These are phyloP conservation scores for Ferrisia virgata DNA, from an alignment of 2,888 invertebrate genomes.

Conservation along the genomic window DNA sequence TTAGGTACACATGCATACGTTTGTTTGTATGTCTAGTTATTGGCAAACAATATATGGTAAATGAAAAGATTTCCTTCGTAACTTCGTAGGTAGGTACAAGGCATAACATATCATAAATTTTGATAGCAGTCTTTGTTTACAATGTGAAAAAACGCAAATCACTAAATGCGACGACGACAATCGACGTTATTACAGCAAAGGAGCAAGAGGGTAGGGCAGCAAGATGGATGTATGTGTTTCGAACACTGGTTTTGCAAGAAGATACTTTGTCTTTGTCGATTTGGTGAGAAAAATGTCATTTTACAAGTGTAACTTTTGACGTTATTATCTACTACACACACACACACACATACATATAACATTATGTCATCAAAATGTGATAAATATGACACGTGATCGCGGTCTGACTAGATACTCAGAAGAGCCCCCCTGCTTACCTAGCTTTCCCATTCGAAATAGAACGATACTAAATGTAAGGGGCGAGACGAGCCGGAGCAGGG, in stretches of 20 bases:
- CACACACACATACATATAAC: no score
- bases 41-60: background rate
- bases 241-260: background rate
- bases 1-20: background rate
- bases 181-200: background rate
- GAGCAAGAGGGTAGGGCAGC: background rate
- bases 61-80: conserved; percentile 3
- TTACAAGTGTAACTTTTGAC: no score
- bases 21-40: background rate
- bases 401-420: no score
- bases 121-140: conserved; percentile 3
- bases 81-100: background rate
- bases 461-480: no score
- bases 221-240: background rate
- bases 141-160: background rate
- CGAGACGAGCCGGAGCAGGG: no score
- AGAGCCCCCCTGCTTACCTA: no score
- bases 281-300: no score
- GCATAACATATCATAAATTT: background rate
- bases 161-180: background rate
- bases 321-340: no score
- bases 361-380: no score
- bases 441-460: no score
- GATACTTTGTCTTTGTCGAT: no score
- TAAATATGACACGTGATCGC: no score